Evolutionary conservation across 2,888 invertebrate genomes (phyloP).

Genomic region (Drosophila helvetica): DNA sequence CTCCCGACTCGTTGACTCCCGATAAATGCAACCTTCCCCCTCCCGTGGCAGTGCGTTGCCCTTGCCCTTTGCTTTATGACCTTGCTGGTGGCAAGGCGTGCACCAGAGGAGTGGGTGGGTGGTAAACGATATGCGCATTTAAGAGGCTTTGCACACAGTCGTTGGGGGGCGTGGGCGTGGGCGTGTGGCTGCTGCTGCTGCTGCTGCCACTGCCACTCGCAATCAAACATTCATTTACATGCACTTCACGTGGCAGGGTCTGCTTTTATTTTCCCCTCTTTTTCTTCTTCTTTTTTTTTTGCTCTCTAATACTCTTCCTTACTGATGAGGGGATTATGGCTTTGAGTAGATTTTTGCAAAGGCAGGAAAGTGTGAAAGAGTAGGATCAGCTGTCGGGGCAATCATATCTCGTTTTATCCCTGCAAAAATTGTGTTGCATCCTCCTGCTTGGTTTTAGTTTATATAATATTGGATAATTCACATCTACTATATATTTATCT

Average conservation of each 20-base stretch:
- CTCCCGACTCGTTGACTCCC: constrained; percentile 5
- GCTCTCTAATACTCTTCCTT: not conserved
- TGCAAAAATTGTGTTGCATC: no score
- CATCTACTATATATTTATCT: no score
- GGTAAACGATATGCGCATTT: constrained; percentile 12
- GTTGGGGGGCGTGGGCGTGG: not conserved
- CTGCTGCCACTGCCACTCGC: not conserved
- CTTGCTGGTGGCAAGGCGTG: not conserved
- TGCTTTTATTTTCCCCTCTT: constrained; percentile 31
- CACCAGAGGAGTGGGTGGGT: not conserved
- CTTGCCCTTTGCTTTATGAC: not conserved
- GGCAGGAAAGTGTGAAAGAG: no score
- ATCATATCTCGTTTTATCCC: no score
- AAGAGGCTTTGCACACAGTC: constrained; percentile 10
- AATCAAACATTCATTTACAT: constrained; percentile 44
- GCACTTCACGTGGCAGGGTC: constrained; percentile 18
- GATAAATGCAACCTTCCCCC: constrained; percentile 14
- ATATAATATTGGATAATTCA: no score
- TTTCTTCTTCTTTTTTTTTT: not conserved
- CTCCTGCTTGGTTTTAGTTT: no score
- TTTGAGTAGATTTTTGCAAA: not conserved
- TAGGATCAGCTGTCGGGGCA: no score
- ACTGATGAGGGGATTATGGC: not conserved
- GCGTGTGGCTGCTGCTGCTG: not conserved
- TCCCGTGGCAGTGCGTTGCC: constrained; percentile 3